Evolutionary conservation across 2,797 vertebrate species (phyloP), one percentile per base, ranked within the genome.

Genomic region (Rhinogobio ventralis): DNA sequence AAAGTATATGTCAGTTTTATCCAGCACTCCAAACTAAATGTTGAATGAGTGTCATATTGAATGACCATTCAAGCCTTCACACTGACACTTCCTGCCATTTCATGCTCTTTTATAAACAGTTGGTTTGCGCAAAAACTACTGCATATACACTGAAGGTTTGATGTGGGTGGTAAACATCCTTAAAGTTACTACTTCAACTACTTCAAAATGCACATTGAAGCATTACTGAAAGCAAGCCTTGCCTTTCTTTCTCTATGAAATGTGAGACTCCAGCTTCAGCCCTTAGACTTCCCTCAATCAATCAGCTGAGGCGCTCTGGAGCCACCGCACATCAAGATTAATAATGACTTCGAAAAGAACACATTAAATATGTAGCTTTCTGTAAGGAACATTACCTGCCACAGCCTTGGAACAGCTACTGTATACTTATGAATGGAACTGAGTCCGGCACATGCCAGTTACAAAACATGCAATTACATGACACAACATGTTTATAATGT

Each of bases 61-160:
- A 75, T 74, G 60, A 53, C 81, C 81, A 66, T 49, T 28, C 60
- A 82, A n/a, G 39, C 30, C n/a, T 78, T 73, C 51, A 30, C 15
- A 57, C 33, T 15, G 67, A 51, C 73, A 7, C 28, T 36, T 69
- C 66, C 19, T 19, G 23, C 64, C 49, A 79, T 39, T 82, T 69
- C 60, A 82, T 75, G 15, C 55, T 33, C 30, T 51, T n/a, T n/a
- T 20, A 69, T 85, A 80, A 53, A 81, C 28, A 15, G n/a, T n/a
- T 60, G 8, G 39, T 69, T 85, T 49, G 39, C 25, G 2, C 7
- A 68, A 75, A 14, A 69, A 62, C 6, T 17, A 62, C 69, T 36
- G 60, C 46, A 71, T 25, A 51, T 14, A 42, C 57, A 60, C 77
- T n/a, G 39, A n/a, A 51, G 8, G 42, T 15, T 36, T 86, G 60